Percentiles rank a stretch among this genome's conserved stretches.
Conservation (phyloP, 2,113 vertebrate species). For the Apodemus speciosus region DNA sequence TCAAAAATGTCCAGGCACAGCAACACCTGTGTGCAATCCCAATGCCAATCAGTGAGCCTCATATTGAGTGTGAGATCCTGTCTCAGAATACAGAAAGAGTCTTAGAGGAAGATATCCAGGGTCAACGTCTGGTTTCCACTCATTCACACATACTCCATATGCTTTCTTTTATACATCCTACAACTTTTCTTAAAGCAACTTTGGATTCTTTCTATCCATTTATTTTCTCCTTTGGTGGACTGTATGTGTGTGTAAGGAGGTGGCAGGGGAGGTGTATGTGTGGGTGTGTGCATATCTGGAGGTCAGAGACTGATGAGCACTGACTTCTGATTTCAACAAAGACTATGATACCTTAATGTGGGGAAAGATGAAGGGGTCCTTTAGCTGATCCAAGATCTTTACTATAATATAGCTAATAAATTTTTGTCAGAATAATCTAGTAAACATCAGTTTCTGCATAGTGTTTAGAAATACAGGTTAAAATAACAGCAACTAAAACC, state of each 20-base stretch:
- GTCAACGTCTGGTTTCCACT: neutral
- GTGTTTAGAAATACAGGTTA: neutral
- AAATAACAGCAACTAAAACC: neutral
- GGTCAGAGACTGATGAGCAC: neutral
- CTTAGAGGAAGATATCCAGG: neutral
- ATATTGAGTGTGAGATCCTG: neutral
- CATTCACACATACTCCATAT: neutral
- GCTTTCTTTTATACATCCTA: neutral
- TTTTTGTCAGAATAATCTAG: neutral
- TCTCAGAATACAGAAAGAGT: neutral
- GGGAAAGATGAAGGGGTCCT: neutral
- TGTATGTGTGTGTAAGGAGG: neutral
- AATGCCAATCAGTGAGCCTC: neutral
- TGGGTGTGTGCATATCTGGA: neutral
- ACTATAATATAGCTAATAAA: neutral
- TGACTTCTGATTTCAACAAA: neutral
- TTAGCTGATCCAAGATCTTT: neutral
- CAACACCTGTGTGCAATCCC: too few species aligned
- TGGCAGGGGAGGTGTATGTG: neutral
- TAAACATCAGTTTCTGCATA: neutral
- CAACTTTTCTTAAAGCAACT: neutral
- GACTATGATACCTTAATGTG: neutral
- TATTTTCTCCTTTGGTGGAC: neutral
- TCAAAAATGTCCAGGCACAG: neutral
- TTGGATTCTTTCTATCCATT: neutral